Conservation (phyloP, 2,113 vertebrate species). For the Proteles cristata region DNA sequence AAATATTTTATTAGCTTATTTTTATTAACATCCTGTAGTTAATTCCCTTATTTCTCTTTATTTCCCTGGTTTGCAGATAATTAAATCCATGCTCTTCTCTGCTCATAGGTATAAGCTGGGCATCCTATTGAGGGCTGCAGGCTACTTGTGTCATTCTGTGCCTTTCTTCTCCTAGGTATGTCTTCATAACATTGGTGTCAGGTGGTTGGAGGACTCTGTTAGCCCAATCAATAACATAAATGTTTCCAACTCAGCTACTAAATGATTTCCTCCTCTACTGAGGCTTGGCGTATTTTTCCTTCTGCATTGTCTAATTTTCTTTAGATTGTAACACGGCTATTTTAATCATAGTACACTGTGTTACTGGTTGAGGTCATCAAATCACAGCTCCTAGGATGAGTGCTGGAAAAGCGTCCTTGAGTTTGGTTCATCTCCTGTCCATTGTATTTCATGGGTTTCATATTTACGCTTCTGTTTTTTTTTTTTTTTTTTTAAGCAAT, state of each 20-base stretch:
- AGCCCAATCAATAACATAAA: background rate
- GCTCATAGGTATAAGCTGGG: background rate
- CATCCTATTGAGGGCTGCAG: background rate
- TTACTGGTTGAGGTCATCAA: constrained; percentile 31
- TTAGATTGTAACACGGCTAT: constrained; percentile 27
- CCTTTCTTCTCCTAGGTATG: background rate
- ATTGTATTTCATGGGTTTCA: background rate
- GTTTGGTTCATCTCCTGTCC: background rate
- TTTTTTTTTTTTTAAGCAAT: background rate
- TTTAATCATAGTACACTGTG: constrained; percentile 37
- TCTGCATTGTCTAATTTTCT: constrained; percentile 42
- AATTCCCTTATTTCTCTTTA: background rate
- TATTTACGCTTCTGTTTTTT: constrained; percentile 10
- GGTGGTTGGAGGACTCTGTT: background rate
- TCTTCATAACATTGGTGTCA: background rate
- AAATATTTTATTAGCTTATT: background rate
- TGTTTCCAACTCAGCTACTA: constrained; percentile 40
- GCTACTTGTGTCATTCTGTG: too few species aligned
- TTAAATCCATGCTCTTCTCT: background rate
- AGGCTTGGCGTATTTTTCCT: constrained; percentile 37
- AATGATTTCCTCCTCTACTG: constrained; percentile 19
- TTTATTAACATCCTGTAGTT: background rate
- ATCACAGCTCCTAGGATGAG: constrained; percentile 6
- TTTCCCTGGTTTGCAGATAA: background rate
- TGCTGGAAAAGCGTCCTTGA: background rate